Conservation (phyloP, 2,888 invertebrate species). For the Macaria notata region DNA sequence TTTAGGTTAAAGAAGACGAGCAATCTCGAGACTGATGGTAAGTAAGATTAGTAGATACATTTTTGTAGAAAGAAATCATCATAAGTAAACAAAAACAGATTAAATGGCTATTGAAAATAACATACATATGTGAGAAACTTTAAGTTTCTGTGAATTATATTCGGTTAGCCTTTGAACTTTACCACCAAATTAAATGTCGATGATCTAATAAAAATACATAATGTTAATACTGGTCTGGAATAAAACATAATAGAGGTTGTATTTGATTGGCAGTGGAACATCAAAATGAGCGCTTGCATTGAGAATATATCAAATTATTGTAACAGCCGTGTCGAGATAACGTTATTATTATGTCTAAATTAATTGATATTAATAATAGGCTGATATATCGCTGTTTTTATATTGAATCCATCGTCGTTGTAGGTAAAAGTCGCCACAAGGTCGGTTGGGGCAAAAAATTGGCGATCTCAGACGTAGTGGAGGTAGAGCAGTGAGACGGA, state of each 20-base stretch:
- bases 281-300: slow-evolving; percentile 19
- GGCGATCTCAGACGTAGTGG: slow-evolving; percentile 37
- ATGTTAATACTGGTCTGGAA: too few species aligned
- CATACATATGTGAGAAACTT: too few species aligned
- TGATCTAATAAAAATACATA: slow-evolving; percentile 8
- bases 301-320: slow-evolving; percentile 29
- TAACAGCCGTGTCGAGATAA: slow-evolving; percentile 19
- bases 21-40: too few species aligned
- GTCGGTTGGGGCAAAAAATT: slow-evolving; percentile 47
- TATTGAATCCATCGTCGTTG: slow-evolving; percentile 45
- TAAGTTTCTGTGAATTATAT: too few species aligned
- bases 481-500: slow-evolving; percentile 3
- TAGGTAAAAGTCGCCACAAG: slow-evolving; percentile 56
- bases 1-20: too few species aligned
- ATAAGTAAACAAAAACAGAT: too few species aligned
- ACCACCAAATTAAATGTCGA: slow-evolving; percentile 5
- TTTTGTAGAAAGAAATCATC: too few species aligned
- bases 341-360: slow-evolving; percentile 45
- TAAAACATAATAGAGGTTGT: slow-evolving; percentile 20
- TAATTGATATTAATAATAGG: slow-evolving; percentile 46
- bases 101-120: too few species aligned
- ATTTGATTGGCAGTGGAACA: slow-evolving; percentile 29
- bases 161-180: not conserved
- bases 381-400: slow-evolving; percentile 44
- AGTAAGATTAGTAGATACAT: too few species aligned